Evolutionary conservation across 92 coral and sea anemone genomes (phyloP), one percentile per base, ranked within the genome.

Genomic region (Blastomussa wellsi): DNA sequence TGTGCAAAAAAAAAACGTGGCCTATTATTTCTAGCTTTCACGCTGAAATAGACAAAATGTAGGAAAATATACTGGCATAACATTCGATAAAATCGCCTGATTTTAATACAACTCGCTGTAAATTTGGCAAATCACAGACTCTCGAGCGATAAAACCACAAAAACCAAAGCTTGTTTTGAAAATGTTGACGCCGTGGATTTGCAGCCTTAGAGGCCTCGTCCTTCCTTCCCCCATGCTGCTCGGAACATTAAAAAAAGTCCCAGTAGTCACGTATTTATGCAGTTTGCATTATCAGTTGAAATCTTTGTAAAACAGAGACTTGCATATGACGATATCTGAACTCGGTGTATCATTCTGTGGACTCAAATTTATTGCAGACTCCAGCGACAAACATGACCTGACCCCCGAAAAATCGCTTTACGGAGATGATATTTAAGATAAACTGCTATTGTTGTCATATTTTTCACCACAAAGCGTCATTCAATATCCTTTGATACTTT

Each of bases 341-440:
- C 44, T 36, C 29, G 29, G 28, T 33, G 36, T 7, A 36, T 68
- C 74, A 68, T 32, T 68, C 74, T 68, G 22, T n/a, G n/a, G n/a
- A n/a, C n/a, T 33, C 75, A 38, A 35, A 22, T 70, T 70, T 70
- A 70, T 19, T 35, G 47, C 75, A 35, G 44, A 70, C 75, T 36
- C 37, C 36, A 5, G 37, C 17, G 75, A 70, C 22, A 37, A 70
- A 16, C 48, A 70, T 70, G 38, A 33, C 39, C 64, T 47, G 79
- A 75, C 64, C 62, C n/a, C 41, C 38, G 51, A 39, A 49, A 29
- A 49, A 75, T 26, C 65, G n/a, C 79, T 20, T 75, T 47, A 75
- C 64, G 65, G 66, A 76, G 67, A 76, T 76, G 62, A 33, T 26
- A 39, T 51, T 76, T 13, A 76, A 33, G 80, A 76, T 52, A 52